Conservation (phyloP, 2,113 vertebrate genomes). For the Tapirus terrestris region DNA sequence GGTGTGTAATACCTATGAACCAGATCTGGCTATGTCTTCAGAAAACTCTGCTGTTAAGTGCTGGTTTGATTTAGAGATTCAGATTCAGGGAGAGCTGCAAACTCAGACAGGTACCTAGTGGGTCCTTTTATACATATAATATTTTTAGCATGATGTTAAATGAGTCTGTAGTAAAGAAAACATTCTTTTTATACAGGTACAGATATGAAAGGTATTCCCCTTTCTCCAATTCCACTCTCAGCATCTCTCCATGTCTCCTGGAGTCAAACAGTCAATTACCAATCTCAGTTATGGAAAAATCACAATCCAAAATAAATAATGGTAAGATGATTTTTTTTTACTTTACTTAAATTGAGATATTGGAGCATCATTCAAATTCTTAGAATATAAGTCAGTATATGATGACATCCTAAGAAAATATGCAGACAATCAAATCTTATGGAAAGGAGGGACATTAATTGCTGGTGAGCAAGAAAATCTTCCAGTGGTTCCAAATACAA, state of each 20-base stretch:
- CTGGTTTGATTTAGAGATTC: not conserved
- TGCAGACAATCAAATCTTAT: not conserved
- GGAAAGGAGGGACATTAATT: not conserved
- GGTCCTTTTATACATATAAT: not conserved
- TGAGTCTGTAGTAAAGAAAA: slow-evolving; percentile 22
- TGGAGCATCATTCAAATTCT: not conserved
- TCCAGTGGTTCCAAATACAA: not conserved
- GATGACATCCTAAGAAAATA: not conserved
- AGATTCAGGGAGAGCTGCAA: not conserved
- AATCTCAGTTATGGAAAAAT: slow-evolving; percentile 74
- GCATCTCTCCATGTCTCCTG: slow-evolving; percentile 83
- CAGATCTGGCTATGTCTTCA: not conserved
- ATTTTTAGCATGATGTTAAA: not conserved
- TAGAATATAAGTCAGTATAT: not conserved
- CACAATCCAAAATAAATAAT: slow-evolving; percentile 77
- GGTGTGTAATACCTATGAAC: not conserved
- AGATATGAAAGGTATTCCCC: slow-evolving; percentile 83
- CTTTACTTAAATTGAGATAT: not conserved
- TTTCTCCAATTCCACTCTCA: slow-evolving; percentile 80
- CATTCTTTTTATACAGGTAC: slow-evolving; percentile 83
- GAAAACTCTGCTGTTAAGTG: not conserved
- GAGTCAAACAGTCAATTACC: slow-evolving; percentile 74
- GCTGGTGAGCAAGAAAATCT: not conserved
- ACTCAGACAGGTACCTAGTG: not conserved
- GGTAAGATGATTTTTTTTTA: slow-evolving; percentile 77